phyloP scores from a whole-genome alignment of 2,113 vertebrate species.

The Sinocyclocheilus rhinocerous region DNA sequence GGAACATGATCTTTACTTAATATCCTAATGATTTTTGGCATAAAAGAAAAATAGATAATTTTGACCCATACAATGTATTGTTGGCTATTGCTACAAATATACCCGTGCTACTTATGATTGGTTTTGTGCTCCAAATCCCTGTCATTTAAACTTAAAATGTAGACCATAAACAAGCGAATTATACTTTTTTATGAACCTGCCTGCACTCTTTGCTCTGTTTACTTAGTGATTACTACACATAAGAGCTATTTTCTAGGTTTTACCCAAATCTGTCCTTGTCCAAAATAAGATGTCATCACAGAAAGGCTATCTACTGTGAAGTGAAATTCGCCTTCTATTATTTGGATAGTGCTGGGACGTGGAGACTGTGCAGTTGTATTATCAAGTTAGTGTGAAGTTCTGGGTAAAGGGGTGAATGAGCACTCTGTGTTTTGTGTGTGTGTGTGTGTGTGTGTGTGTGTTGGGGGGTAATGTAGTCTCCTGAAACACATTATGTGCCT shows the following conservation, averaged over 20 bases:
- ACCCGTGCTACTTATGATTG: too few species aligned
- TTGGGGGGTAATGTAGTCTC: slow-evolving; percentile 46
- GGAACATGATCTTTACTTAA: too few species aligned
- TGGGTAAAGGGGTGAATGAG: slow-evolving; percentile 43
- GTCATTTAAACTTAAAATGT: neutral
- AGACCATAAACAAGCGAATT: too few species aligned
- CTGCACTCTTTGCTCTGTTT: neutral
- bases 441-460: slow-evolving; percentile 20
- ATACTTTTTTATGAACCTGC: neutral
- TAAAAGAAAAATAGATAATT: too few species aligned
- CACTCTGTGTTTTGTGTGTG: slow-evolving; percentile 14
- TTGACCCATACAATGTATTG: too few species aligned
- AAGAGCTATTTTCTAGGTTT: neutral
- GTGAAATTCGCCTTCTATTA: slow-evolving; percentile 36
- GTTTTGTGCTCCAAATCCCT: neutral
- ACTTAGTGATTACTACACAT: neutral
- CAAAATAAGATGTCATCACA: slow-evolving; percentile 31
- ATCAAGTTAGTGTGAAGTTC: slow-evolving; percentile 54
- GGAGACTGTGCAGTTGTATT: slow-evolving; percentile 39
- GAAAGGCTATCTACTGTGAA: neutral
- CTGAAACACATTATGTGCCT: slow-evolving; percentile 54
- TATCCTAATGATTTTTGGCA: too few species aligned
- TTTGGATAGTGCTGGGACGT: slow-evolving; percentile 27
- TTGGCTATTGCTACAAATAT: too few species aligned
- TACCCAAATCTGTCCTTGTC: neutral